These are phyloP conservation scores for Micronisus gabar DNA, from an alignment of 2,113 vertebrate species.

Conservation along the genomic window DNA sequence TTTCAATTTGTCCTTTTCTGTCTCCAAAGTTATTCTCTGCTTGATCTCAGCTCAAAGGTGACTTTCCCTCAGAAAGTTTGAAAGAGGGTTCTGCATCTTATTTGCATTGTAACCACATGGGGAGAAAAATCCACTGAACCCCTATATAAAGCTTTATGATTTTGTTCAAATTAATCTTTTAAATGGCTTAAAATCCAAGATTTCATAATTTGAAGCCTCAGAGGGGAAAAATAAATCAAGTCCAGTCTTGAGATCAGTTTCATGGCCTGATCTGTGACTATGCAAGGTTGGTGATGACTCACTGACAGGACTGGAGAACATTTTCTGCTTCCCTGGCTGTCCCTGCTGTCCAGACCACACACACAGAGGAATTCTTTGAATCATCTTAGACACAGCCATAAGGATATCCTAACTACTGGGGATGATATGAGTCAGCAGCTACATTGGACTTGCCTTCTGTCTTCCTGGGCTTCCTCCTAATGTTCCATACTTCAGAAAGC, in stretches of 20 bases:
- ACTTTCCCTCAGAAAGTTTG: neutral
- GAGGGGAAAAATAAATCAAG: neutral
- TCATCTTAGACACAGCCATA: neutral
- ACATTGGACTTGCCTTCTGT: no score
- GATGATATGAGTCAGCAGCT: neutral
- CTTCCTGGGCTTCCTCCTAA: no score
- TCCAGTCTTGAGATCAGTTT: neutral
- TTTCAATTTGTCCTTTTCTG: neutral
- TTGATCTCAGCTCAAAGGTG: neutral
- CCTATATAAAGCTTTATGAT: neutral
- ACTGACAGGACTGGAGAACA: neutral
- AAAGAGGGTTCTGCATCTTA: neutral
- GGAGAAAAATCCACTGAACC: neutral
- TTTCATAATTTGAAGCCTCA: neutral
- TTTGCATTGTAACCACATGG: neutral
- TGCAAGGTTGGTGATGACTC: neutral
- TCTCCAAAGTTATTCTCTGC: neutral
- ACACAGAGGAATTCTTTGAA: neutral
- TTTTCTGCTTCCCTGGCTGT: neutral
- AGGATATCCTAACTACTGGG: neutral
- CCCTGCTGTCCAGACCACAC: neutral
- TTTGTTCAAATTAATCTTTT: neutral
- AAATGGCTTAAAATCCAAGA: neutral
- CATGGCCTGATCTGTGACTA: neutral
- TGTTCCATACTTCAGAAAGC: no score